Base-by-base conservation (phyloP, 2,888 invertebrate genomes). In the Prosapia bicincta region DNA sequence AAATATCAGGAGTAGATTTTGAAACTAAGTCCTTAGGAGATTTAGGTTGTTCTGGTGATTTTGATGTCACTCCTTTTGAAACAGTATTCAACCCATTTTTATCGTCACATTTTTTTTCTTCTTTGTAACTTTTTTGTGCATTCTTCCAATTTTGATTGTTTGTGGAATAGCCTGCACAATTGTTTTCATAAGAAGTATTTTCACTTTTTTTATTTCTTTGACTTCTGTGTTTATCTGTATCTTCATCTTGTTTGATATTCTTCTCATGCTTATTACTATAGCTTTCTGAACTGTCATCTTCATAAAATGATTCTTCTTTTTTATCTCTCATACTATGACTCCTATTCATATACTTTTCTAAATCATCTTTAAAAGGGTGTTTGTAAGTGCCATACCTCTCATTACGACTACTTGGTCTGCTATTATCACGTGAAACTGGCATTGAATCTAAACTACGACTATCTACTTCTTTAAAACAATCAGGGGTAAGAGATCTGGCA, bases 401-500 rank as follows among this genome's bases (percentile, higher is more conserved):
- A 15, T 25, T 67, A 67, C 25, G 26, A 67, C 26, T 67, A 10
- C 10, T 26, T 3, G 67, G 67, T 9, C 67, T 26, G 25, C 26
- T 67, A 26, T 26, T 26, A 5, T 26, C 67, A 9, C 10, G n/a
- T 67, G 26, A 67, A 26, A 54, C 54, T 20, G 54, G 54, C n/a
- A 28, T 28, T 5, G 54, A 69, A 28, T 69, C 30, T 15, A 25
- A 67, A 67, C 67, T 67, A 67, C 67, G 25, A 15, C 23, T 26
- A 30, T 69, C 69, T 1, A 38, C 20, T n/a, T 76, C 75, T 38
- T 26, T 66, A 10, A 75, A 20, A 6, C 65, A 26, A 66, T 78
- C 76, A 26, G 81, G 81, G 23, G 81, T 81, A 13, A 81, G 79
- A 23, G 80, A 81, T 7, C 80, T 67, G 74, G 78, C 15, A 72